Evolutionary conservation across 2,113 vertebrate genomes (phyloP).

Genomic region (Misgurnus anguillicaudatus): DNA sequence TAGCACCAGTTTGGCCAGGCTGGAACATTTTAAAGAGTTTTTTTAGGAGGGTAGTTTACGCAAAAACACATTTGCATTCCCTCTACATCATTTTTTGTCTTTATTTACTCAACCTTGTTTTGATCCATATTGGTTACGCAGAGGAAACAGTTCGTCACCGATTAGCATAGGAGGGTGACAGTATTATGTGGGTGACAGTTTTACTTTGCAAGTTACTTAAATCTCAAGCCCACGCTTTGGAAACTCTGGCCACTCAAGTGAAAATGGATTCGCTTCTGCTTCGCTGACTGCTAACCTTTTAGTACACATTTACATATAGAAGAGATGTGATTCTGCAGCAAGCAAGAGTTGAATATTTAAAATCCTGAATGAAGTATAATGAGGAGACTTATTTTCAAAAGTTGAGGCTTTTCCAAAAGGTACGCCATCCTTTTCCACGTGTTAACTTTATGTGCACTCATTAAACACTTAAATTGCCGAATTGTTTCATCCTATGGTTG

Average conservation of each 20-base stretch:
- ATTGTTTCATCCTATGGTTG: too few relatives aligned
- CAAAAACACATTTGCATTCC: too few relatives aligned
- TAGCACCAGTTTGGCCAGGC: too few relatives aligned
- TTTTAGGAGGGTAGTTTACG: too few relatives aligned
- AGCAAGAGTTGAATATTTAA: conserved; percentile 39
- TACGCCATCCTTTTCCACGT: too few relatives aligned
- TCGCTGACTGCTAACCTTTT: conserved; percentile 39
- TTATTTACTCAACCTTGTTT: too few relatives aligned
- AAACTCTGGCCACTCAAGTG: conserved; percentile 16
- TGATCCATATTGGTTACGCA: not conserved
- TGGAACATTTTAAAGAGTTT: too few relatives aligned
- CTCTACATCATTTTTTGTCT: too few relatives aligned
- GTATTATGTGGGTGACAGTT: conserved; percentile 1
- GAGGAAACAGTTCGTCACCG: not conserved
- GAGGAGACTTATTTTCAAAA: not conserved
- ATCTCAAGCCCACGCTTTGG: conserved; percentile 27
- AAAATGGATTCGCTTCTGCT: conserved; percentile 6
- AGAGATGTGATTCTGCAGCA: conserved; percentile 28
- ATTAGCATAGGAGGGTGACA: not conserved
- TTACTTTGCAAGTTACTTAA: conserved; percentile 40
- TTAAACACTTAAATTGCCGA: too few relatives aligned
- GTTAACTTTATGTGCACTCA: too few relatives aligned
- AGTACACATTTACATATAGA: conserved; percentile 45
- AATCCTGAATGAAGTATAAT: not conserved
- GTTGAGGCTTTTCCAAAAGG: too few relatives aligned